Evolutionary conservation across 2,888 invertebrate genomes (phyloP), one percentile per base, ranked within the genome.

Genomic region (Saturnia pavonia): DNA sequence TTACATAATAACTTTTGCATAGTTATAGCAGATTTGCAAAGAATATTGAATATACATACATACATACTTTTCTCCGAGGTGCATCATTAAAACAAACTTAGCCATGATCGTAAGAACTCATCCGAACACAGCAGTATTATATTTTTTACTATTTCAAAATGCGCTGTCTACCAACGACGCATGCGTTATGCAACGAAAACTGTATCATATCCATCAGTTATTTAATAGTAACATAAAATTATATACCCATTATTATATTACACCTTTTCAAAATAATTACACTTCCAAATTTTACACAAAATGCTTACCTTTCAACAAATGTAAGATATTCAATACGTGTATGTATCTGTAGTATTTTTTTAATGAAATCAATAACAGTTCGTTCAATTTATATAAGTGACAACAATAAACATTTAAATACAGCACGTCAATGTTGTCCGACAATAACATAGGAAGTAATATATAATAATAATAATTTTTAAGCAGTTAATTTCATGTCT

Each of bases 401-500:
- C 14, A 60, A 60, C 11, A 60, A 60, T 27, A 25, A 27, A 60
- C 25, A 60, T 27, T 27, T 60, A 27, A 3, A 60, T 27, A 54
- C 6, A 60, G 0, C 12, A 60, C 27, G 25, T 60, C 6, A 14
- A 27, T 3, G 4, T 27, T 60, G 9, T 60, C 6, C 25, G 27
- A 60, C 11, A 9, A 60, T 12, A 8, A 27, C 11, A n/a, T 51
- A 22, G 11, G 14, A 57, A 57, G 4, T 57, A 25, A 14, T 60
- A 25, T 6, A 34, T n/a, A n/a, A n/a, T n/a, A n/a, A n/a, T n/a
- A 6, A 34, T 34, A 34, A 34, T 4, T 60, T 60, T 27, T 0
- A 60, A 60, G 57, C 57, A 60, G 57, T 60, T 60, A 60, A 22
- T 60, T 27, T 27, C 25, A 60, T 60, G 6, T 60, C 11, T 27